phyloP scores from a whole-genome alignment of 2,797 vertebrate species.

The Eupleurogrammus muticus region DNA sequence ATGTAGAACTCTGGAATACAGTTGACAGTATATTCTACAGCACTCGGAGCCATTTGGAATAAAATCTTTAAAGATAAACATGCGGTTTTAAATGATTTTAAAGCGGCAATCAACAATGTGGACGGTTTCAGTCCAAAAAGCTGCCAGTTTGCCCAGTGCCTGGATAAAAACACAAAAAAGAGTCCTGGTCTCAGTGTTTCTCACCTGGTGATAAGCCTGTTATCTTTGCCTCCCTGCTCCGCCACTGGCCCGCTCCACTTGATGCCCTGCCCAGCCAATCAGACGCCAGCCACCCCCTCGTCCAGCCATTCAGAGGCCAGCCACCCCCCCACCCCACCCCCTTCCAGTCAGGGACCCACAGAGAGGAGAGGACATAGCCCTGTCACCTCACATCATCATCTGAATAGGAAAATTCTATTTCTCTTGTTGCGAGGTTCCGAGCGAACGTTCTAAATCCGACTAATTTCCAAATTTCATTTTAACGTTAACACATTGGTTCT shows the following conservation, averaged over 20 bases:
- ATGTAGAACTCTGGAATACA: not conserved
- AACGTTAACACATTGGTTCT: too few species aligned
- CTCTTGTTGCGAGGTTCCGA: constrained; percentile 57
- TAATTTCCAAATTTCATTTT: too few species aligned
- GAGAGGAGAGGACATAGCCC: constrained; percentile 53
- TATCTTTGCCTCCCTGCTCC: constrained; percentile 63
- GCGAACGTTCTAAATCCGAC: too few species aligned
- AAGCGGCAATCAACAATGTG: constrained; percentile 3
- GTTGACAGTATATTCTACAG: not conserved
- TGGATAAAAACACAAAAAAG: constrained; percentile 15
- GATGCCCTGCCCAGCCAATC: constrained; percentile 45
- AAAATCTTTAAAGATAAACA: constrained; percentile 9
- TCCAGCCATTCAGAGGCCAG: constrained; percentile 56
- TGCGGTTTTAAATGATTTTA: not conserved
- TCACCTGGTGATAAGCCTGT: constrained; percentile 63
- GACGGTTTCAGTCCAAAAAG: constrained; percentile 23
- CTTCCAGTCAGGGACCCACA: constrained; percentile 52
- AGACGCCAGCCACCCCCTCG: constrained; percentile 50
- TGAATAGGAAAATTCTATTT: constrained; percentile 56
- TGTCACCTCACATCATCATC: constrained; percentile 58
- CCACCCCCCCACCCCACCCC: constrained; percentile 48
- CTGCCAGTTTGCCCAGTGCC: constrained; percentile 24
- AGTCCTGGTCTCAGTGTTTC: constrained; percentile 40
- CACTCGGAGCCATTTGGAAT: too few species aligned
- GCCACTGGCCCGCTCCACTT: constrained; percentile 55